Conservation (phyloP, 2,113 vertebrate genomes). For the Psilopogon haemacephalus region DNA sequence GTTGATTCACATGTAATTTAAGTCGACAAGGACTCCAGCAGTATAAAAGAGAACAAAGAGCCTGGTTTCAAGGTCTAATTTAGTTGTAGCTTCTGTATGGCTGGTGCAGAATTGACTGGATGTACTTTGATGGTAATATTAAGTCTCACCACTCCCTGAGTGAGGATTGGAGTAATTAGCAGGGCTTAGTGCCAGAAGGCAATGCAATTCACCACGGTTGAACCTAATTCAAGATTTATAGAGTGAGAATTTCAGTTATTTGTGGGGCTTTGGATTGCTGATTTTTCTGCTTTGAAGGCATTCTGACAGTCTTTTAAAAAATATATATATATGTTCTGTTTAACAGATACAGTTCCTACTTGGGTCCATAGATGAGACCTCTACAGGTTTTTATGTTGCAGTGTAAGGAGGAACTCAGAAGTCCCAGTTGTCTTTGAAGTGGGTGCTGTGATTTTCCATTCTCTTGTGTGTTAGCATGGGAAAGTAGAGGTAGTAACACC, state of each 20-base stretch:
- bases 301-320: not conserved
- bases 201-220: not conserved
- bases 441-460: not conserved
- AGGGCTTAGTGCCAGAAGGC: constrained; percentile 16
- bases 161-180: constrained; percentile 53
- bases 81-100: constrained; percentile 32
- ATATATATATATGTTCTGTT: not conserved
- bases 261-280: not conserved
- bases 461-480: not conserved
- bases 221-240: constrained; percentile 37
- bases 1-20: constrained; percentile 29
- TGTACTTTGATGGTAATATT: constrained; percentile 37
- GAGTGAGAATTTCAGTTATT: constrained; percentile 41
- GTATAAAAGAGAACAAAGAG: constrained; percentile 29
- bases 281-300: not conserved
- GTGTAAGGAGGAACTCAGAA: not conserved
- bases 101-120: constrained; percentile 13
- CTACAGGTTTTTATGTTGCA: not conserved
- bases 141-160: constrained; percentile 35
- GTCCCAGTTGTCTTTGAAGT: not conserved
- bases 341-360: not conserved
- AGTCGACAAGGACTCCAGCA: constrained; percentile 34
- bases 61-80: constrained; percentile 38
- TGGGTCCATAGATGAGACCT: not conserved
- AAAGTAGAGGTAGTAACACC: not conserved